These are phyloP conservation scores for Drosophila pachea DNA, from an alignment of 1,140 invertebrate species.

Conservation along the genomic window DNA sequence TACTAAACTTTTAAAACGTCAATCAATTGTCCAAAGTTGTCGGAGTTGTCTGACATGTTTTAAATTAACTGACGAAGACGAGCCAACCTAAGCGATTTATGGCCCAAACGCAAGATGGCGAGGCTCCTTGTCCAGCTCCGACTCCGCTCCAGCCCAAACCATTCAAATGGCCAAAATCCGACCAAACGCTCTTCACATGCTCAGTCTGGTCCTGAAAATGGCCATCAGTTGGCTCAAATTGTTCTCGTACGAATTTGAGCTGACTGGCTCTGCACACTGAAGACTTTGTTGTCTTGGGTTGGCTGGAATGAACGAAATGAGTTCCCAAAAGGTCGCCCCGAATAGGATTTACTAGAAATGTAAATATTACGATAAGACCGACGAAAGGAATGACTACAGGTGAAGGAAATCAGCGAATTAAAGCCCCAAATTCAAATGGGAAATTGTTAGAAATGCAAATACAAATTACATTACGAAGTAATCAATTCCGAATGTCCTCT, in stretches of 20 bases:
- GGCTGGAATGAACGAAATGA: no score
- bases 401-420: no score
- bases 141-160: background rate
- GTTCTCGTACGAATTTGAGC: slow-evolving; percentile 31
- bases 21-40: slow-evolving; percentile 78
- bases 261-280: background rate
- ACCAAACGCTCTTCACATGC: slow-evolving; percentile 19
- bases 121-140: background rate
- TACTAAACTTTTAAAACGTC: slow-evolving; percentile 76
- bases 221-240: slow-evolving; percentile 40
- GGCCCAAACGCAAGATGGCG: slow-evolving; percentile 67
- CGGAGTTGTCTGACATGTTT: slow-evolving; percentile 76
- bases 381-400: no score
- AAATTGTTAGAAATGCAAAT: no score
- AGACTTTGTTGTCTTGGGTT: no score
- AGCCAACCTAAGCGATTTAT: slow-evolving; percentile 73
- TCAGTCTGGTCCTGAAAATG: slow-evolving; percentile 38
- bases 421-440: no score
- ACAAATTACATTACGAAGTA: no score
- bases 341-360: no score
- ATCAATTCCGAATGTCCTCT: background rate
- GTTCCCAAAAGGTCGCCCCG: no score
- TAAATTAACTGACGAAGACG: slow-evolving; percentile 78
- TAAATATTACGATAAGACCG: no score
- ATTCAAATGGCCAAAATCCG: slow-evolving; percentile 33